These are phyloP conservation scores for Drosophila bocqueti DNA, from an alignment of 1,140 invertebrate species.

Conservation along the genomic window DNA sequence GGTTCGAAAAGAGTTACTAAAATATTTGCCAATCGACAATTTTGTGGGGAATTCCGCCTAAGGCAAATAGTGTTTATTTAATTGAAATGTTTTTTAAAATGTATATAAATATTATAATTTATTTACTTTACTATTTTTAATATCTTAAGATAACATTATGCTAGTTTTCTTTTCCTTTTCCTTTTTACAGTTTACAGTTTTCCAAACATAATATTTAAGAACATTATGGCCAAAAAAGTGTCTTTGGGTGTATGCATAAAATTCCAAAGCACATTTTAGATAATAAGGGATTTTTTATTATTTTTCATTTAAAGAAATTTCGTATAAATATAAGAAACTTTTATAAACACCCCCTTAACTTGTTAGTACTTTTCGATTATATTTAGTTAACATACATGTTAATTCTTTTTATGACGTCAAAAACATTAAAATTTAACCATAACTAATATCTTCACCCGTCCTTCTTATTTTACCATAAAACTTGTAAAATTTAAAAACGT, in stretches of 20 bases:
- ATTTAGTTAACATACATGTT: too few species aligned
- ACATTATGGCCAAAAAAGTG: too few species aligned
- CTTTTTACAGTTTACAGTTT: too few species aligned
- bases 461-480: neutral
- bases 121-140: too few species aligned
- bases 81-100: neutral
- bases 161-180: too few species aligned
- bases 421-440: neutral
- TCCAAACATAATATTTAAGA: too few species aligned
- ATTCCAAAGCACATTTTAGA: too few species aligned
- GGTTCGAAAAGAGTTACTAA: neutral
- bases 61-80: neutral
- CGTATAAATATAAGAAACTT: neutral
- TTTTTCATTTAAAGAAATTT: neutral
- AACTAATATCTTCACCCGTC: neutral
- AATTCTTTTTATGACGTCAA: neutral
- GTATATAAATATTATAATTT: neutral
- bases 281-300: too few species aligned
- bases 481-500: too few species aligned
- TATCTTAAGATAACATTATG: neutral
- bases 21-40: slow-evolving; percentile 1
- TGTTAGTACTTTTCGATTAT: neutral
- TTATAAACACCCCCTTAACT: neutral
- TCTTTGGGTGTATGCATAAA: neutral
- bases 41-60: neutral